phyloP scores from a whole-genome alignment of 2,888 invertebrate species.

The Plagiodera versicolora region DNA sequence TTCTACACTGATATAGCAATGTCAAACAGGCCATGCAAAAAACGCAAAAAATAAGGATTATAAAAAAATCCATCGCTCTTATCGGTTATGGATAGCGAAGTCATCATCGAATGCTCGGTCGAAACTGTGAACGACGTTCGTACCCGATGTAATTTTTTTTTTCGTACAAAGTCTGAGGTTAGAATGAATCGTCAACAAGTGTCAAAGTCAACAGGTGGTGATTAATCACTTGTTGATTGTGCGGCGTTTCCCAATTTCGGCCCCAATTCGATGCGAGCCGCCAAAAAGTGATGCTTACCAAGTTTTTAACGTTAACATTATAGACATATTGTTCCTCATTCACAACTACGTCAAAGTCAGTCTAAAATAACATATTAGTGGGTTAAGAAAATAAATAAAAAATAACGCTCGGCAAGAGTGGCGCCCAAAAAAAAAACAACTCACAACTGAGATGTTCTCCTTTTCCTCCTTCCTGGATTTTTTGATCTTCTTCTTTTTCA shows the following conservation, averaged over 20 bases:
- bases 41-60: constrained; percentile 28
- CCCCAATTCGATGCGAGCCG: constrained; percentile 24
- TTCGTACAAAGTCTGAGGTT: neutral
- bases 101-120: neutral
- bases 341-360: constrained; percentile 53
- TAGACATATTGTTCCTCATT: constrained; percentile 53
- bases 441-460: constrained; percentile 71
- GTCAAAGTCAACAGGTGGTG: too few relatives aligned
- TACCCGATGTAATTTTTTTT: neutral
- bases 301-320: constrained; percentile 65
- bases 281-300: constrained; percentile 59
- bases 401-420: too few relatives aligned
- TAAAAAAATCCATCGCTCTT: neutral
- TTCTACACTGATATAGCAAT: constrained; percentile 58
- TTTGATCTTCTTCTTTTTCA: constrained; percentile 64
- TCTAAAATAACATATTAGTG: constrained; percentile 43
- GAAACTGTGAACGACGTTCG: neutral
- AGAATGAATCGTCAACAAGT: too few relatives aligned
- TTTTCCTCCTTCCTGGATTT: constrained; percentile 68
- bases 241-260: constrained; percentile 17
- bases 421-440: constrained; percentile 44
- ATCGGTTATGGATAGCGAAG: neutral
- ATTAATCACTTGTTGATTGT: too few relatives aligned
- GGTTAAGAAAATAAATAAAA: constrained; percentile 41
- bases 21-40: constrained; percentile 35